A percentile compares a stretch with the other conserved stretches of the same genome.
phyloP scores from a whole-genome alignment of 2,888 invertebrate genomes.

The Panopea generosa region DNA sequence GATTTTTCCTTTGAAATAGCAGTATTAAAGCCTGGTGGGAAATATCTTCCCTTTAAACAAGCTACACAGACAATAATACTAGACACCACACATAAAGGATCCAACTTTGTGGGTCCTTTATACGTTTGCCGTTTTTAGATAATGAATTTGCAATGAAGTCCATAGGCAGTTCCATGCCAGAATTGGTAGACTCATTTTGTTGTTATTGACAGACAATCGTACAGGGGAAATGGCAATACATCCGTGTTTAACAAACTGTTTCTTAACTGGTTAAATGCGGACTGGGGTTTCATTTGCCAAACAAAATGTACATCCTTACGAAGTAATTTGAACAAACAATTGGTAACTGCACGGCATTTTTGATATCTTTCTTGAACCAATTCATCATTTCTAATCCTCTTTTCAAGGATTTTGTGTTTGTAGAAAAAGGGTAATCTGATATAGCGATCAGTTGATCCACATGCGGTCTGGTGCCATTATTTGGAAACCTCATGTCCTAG shows the following conservation, averaged over 20 bases:
- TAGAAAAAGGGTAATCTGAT: conserved; percentile 16
- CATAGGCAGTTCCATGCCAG: conserved; percentile 1
- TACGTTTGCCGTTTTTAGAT: conserved; percentile 45
- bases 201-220: conserved; percentile 50
- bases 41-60: conserved; percentile 43
- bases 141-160: conserved; percentile 42
- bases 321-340: conserved; percentile 35
- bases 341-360: conserved; percentile 29
- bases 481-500: conserved; percentile 43
- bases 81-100: conserved; percentile 45
- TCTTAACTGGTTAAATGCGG: conserved; percentile 45
- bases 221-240: conserved; percentile 56
- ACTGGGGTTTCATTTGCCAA: conserved; percentile 34
- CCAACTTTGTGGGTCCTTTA: conserved; percentile 53
- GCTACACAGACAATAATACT: conserved; percentile 49
- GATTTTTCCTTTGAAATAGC: conserved; percentile 37
- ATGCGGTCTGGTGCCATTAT: conserved; percentile 30
- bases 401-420: conserved; percentile 23
- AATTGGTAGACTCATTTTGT: conserved; percentile 29
- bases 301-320: conserved; percentile 30
- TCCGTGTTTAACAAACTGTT: conserved; percentile 27
- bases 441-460: conserved; percentile 12
- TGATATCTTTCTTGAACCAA: conserved; percentile 63
- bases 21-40: conserved; percentile 42
- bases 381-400: conserved; percentile 53